Evolutionary conservation across 2,797 vertebrate species (phyloP).

Genomic region (Cryptoblepharus egeriae): DNA sequence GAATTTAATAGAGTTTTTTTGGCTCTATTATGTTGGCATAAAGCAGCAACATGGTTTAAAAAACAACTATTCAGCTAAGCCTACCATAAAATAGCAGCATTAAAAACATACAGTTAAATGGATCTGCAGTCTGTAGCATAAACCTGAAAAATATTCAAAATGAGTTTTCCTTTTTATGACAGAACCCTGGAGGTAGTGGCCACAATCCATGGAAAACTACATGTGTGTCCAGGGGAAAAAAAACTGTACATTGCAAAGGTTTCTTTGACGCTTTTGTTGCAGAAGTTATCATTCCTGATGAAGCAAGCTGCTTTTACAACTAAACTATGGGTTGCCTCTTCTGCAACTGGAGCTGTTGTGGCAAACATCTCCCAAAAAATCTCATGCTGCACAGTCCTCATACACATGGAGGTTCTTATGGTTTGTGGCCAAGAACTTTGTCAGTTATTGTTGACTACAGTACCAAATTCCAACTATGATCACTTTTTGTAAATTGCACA

Average conservation of each 20-base stretch:
- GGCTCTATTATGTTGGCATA: constrained; percentile 71
- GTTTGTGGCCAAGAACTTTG: constrained; percentile 52
- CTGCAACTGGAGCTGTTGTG: background rate
- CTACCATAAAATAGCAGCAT: constrained; percentile 78
- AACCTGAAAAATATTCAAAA: constrained; percentile 70
- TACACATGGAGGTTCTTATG: background rate
- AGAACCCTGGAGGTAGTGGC: constrained; percentile 75
- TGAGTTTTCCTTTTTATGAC: constrained; percentile 57
- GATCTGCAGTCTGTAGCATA: constrained; percentile 73
- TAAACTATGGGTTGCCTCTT: background rate
- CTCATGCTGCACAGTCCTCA: background rate
- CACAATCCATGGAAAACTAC: background rate
- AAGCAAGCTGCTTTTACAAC: background rate
- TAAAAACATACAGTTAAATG: constrained; percentile 66
- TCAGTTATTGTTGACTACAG: constrained; percentile 71
- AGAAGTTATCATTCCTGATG: background rate
- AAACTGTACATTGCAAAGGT: background rate
- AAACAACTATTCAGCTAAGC: constrained; percentile 65
- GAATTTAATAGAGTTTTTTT: constrained; percentile 73
- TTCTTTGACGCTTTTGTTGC: background rate
- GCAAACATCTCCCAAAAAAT: background rate
- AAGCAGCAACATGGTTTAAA: constrained; percentile 76
- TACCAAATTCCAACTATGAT: constrained; percentile 67
- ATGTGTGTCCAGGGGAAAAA: background rate
- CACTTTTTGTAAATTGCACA: constrained; percentile 57